A percentile compares a stretch with the other conserved stretches of the same genome.
These are phyloP conservation scores for Thryonomys swinderianus DNA, from an alignment of 2,113 vertebrate genomes.

Conservation along the genomic window DNA sequence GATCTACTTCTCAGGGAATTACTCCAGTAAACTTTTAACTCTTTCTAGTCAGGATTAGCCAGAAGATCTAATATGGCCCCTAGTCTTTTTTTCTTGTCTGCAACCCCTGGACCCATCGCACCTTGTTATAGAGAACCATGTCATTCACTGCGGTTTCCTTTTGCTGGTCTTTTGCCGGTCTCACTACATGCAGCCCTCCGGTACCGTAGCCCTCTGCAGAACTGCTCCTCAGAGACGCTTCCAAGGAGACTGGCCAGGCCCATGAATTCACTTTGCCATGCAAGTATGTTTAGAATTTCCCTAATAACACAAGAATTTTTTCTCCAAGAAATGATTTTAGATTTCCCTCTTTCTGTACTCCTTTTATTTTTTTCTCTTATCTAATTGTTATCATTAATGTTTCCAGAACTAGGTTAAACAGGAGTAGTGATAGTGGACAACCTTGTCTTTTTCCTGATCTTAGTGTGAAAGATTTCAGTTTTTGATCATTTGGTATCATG, in stretches of 20 bases:
- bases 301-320: not conserved
- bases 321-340: conserved; percentile 41
- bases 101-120: not conserved
- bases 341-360: not conserved
- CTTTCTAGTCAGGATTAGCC: not conserved
- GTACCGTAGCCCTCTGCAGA: not conserved
- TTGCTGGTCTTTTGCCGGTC: not conserved
- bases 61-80: not conserved
- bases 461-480: no score
- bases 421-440: no score
- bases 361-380: no score
- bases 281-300: not conserved
- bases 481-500: no score
- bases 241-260: not conserved
- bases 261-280: not conserved
- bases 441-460: no score
- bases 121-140: not conserved
- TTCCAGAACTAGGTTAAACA: no score
- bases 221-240: not conserved
- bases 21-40: not conserved
- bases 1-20: not conserved
- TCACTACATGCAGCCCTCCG: not conserved
- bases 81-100: not conserved
- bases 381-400: no score
- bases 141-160: conserved; percentile 18